Conservation (phyloP, 2,888 invertebrate species). For the Neocrepidodera transversa region DNA sequence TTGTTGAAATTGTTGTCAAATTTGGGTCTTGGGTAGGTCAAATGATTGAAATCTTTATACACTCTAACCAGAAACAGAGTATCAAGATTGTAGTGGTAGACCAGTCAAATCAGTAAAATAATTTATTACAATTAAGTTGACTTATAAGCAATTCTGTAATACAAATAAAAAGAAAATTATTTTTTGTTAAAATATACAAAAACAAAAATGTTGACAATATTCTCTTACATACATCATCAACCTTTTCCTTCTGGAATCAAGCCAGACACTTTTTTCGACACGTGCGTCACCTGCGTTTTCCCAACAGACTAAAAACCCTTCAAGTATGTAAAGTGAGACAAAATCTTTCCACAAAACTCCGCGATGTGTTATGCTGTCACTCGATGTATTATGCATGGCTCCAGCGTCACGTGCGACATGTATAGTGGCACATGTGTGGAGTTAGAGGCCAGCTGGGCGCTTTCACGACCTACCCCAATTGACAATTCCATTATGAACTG, state of each 20-base stretch:
- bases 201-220: background rate
- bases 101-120: background rate
- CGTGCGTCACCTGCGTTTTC: constrained; percentile 19
- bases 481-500: no score
- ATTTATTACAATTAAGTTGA: no score
- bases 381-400: constrained; percentile 39
- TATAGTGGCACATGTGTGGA: constrained; percentile 32
- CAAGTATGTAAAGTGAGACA: constrained; percentile 6
- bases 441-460: background rate
- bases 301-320: constrained; percentile 12
- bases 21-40: constrained; percentile 21
- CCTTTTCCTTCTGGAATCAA: background rate
- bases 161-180: no score
- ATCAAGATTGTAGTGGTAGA: background rate
- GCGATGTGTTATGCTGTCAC: constrained; percentile 25
- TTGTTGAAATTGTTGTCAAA: constrained; percentile 25
- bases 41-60: constrained; percentile 8
- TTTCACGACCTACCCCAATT: background rate
- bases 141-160: no score
- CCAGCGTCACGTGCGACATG: constrained; percentile 31
- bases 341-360: constrained; percentile 14
- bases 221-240: background rate
- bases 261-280: constrained; percentile 1
- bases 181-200: no score
- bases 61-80: background rate